Conservation (phyloP, 2,113 vertebrate genomes). For the Ammospiza nelsoni region DNA sequence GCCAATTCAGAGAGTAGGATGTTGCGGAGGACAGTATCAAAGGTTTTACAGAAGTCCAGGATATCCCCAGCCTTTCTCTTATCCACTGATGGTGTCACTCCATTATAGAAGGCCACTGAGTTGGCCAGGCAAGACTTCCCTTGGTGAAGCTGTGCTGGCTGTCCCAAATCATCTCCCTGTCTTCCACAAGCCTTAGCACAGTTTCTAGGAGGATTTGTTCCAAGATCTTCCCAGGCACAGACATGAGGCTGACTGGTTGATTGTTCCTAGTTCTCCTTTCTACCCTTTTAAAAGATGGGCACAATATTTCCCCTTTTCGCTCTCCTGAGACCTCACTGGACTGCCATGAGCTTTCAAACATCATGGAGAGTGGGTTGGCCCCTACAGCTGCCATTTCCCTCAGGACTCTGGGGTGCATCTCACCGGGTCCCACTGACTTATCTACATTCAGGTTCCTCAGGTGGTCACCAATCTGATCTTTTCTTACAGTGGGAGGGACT, state of each 20-base stretch:
- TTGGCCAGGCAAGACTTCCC: not conserved
- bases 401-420: not conserved
- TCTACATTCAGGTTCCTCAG: not conserved
- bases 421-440: fast-evolving
- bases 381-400: not conserved
- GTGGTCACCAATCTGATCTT: too few relatives aligned
- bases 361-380: not conserved
- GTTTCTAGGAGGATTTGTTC: not conserved
- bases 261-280: not conserved
- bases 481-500: not conserved
- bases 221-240: not conserved
- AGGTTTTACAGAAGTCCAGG: not conserved
- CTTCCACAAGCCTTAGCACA: not conserved
- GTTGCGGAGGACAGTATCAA: not conserved
- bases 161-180: not conserved
- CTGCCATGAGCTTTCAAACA: not conserved
- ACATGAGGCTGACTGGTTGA: not conserved
- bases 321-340: not conserved
- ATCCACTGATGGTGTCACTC: not conserved
- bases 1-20: not conserved
- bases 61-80: not conserved
- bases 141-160: not conserved
- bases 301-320: not conserved
- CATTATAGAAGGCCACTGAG: not conserved
- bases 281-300: not conserved